Conservation (phyloP, 2,888 invertebrate genomes). For the Molorchus minor region DNA sequence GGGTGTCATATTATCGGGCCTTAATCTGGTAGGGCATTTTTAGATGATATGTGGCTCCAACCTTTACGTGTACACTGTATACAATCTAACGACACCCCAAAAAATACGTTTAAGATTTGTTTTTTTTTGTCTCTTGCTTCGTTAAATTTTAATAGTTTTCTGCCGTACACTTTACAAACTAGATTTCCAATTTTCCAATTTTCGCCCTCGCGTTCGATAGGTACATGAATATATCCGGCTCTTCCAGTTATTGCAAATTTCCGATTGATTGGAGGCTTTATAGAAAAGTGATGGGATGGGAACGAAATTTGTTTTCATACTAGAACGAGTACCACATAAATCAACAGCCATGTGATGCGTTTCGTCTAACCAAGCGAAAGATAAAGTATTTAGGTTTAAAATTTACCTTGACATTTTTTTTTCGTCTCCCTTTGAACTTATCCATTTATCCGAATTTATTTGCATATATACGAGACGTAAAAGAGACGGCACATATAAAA, state of each 20-base stretch:
- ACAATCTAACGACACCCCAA: too few species aligned
- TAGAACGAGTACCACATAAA: conserved; percentile 36
- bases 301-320: conserved; percentile 39
- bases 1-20: too few species aligned
- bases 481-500: background rate
- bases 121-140: too few species aligned
- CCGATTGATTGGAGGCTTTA: conserved; percentile 47
- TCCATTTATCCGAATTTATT: background rate
- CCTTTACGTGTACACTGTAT: too few species aligned
- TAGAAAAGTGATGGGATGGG: conserved; percentile 38
- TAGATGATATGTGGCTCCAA: too few species aligned
- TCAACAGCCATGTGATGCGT: conserved; percentile 25
- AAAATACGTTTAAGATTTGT: too few species aligned
- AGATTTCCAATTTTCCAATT: conserved; percentile 16
- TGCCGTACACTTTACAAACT: conserved; percentile 14
- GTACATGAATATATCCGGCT: conserved; percentile 18
- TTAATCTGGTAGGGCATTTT: too few species aligned
- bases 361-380: conserved; percentile 9
- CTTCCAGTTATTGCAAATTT: conserved; percentile 48
- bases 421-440: background rate
- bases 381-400: conserved; percentile 11
- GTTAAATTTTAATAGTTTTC: conserved; percentile 4
- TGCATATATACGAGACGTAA: background rate
- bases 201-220: conserved; percentile 1
- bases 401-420: background rate